A percentile compares a stretch with the other conserved stretches of the same genome.
Evolutionary conservation across 2,888 invertebrate genomes (phyloP).

Genomic region (Bellardia bayeri): DNA sequence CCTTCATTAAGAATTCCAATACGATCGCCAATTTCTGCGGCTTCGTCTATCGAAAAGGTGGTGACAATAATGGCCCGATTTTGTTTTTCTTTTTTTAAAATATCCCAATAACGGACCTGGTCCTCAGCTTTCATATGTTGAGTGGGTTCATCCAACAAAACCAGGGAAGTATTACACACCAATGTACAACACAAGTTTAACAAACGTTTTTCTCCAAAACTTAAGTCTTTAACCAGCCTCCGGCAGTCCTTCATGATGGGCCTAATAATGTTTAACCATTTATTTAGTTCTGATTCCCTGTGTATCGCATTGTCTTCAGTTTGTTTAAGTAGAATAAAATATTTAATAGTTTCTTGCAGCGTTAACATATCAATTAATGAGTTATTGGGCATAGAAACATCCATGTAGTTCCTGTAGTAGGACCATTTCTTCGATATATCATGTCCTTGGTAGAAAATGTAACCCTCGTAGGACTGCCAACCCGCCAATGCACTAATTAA

Average conservation of each 20-base stretch:
- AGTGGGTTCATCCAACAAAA: conserved; percentile 80
- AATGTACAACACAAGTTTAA: conserved; percentile 90
- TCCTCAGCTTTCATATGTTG: conserved; percentile 88
- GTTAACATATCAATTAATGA: conserved; percentile 91
- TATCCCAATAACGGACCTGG: conserved; percentile 91
- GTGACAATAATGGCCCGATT: conserved; percentile 91
- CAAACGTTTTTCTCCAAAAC: conserved; percentile 90
- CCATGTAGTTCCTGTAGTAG: conserved; percentile 87
- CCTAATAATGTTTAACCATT: conserved; percentile 87
- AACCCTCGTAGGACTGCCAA: conserved; percentile 87
- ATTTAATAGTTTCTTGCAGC: conserved; percentile 91
- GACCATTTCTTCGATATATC: conserved; percentile 87
- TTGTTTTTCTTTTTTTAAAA: conserved; percentile 88
- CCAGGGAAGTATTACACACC: conserved; percentile 87
- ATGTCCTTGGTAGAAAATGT: conserved; percentile 77
- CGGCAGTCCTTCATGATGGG: conserved; percentile 86
- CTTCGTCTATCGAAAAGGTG: conserved; percentile 95
- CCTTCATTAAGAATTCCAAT: conserved; percentile 93
- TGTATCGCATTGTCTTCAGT: conserved; percentile 78
- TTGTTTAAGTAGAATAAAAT: conserved; percentile 89
- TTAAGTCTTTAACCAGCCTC: conserved; percentile 85
- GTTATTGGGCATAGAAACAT: conserved; percentile 92
- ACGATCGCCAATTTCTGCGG: conserved; percentile 92
- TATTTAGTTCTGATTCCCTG: conserved; percentile 86
- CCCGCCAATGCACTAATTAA: conserved; percentile 95